Conservation (phyloP, 2,888 invertebrate genomes). For the Acanthococcus lagerstroemiae region DNA sequence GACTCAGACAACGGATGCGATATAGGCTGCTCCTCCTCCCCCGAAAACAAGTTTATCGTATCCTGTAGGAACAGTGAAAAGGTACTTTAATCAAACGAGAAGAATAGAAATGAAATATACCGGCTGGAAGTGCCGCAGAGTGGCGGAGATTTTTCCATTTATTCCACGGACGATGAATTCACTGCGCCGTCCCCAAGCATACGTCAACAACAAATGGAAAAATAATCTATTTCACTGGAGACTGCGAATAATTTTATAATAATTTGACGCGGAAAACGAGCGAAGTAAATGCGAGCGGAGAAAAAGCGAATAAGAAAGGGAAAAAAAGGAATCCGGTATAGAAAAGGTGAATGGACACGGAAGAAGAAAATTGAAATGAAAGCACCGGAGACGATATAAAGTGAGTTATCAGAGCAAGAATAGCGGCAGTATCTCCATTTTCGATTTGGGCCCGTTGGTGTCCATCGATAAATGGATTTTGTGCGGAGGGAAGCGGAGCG, state of each 20-base stretch:
- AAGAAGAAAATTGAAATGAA: conserved; percentile 4
- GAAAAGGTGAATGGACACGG: background rate
- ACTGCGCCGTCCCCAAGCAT: too few relatives aligned
- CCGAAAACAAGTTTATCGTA: too few relatives aligned
- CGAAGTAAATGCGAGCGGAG: background rate
- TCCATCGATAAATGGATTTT: conserved; percentile 12
- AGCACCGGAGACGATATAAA: background rate
- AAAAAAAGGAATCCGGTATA: background rate
- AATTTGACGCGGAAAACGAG: background rate
- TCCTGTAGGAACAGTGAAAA: too few relatives aligned
- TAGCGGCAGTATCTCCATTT: background rate
- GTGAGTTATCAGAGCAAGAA: background rate
- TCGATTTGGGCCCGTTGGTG: background rate
- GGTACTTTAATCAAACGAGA: too few relatives aligned
- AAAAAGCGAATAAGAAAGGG: background rate
- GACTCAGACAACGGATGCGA: too few relatives aligned
- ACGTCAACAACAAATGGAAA: too few relatives aligned
- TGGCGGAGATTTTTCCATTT: too few relatives aligned
- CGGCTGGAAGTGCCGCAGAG: too few relatives aligned
- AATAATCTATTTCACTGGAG: too few relatives aligned
- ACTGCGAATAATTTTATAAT: background rate
- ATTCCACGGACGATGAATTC: too few relatives aligned
- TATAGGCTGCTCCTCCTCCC: too few relatives aligned
- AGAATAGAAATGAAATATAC: too few relatives aligned
- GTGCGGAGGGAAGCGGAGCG: background rate